Evolutionary conservation across 2,797 vertebrate genomes (phyloP), one percentile per base, ranked within the genome.

Genomic region (Parotocinclus haroldoi): DNA sequence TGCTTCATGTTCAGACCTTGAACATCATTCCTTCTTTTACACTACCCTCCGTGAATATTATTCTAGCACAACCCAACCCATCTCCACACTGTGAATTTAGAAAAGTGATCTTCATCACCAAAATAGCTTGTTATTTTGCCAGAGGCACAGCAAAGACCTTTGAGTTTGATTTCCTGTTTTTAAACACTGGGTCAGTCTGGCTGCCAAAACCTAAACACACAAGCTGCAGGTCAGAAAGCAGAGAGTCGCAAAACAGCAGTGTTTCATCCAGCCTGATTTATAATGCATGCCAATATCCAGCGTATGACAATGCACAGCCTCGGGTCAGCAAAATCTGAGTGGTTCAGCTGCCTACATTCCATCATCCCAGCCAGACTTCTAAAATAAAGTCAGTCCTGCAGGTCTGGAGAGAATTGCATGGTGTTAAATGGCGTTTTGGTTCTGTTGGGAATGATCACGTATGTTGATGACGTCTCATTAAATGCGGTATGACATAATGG

Each of bases 191-290:
- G 67, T 76, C 76, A 53, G 73, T 60, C 69, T 54, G 51, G 40
- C 45, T 9, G 14, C 72, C 46, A 63, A 64, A 46, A 68, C 49
- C 18, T 67, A 16, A 57, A 45, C 72, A 75, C 65, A 73, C 67
- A 74, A 69, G 80, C 45, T 70, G 73, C 54, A 64, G 81, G 78
- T 84, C 74, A 72, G 58, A 76, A 81, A 83, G 83, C 81, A 77
- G 56, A 57, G 53, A 39, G 76, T 79, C 78, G 86, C 86, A 87
- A 88, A 89, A 87, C 84, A 89, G 87, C 78, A 79, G 78, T 78
- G 77, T 80, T 79, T 76, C 78, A 86, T 87, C 82, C 82, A 85
- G 81, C 84, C 78, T 88, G 87, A 89, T 89, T 88, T 83, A 85
- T 87, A 83, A 86, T 84, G 79, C 77, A 77, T 82, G 86, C 87